Percentiles rank a stretch among this genome's conserved stretches.
Evolutionary conservation across 2,888 invertebrate genomes (phyloP).

Genomic region (Aphrophora alni): DNA sequence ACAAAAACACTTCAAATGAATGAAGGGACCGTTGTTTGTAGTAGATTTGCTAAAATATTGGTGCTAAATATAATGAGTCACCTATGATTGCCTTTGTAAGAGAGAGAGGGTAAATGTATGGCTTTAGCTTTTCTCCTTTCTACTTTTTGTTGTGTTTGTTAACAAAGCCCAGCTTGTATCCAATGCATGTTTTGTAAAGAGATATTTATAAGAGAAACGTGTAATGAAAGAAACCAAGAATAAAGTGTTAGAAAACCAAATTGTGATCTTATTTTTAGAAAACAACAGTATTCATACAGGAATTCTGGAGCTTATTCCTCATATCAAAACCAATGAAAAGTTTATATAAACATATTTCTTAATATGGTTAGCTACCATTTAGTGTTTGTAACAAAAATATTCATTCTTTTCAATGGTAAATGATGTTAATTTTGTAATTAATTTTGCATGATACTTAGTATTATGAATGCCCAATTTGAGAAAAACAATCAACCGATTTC

Average conservation of each 20-base stretch:
- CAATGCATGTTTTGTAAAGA: slow-evolving; percentile 38
- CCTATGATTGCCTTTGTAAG: neutral
- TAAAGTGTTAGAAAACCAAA: neutral
- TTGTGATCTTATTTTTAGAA: neutral
- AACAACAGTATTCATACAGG: too few species aligned
- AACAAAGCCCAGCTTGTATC: slow-evolving; percentile 27
- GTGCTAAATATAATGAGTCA: neutral
- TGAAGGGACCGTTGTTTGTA: neutral
- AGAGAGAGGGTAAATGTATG: neutral
- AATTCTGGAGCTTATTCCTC: too few species aligned
- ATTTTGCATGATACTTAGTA: too few species aligned
- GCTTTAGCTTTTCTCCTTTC: neutral
- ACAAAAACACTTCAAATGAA: too few species aligned
- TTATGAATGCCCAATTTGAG: too few species aligned
- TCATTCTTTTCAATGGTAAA: too few species aligned
- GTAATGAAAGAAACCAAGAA: neutral
- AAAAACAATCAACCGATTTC: too few species aligned
- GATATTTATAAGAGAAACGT: slow-evolving; percentile 30
- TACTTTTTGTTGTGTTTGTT: neutral
- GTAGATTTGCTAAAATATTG: neutral
- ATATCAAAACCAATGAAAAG: too few species aligned
- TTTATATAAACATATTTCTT: too few species aligned
- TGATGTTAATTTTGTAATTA: too few species aligned
- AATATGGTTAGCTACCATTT: too few species aligned
- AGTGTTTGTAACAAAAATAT: too few species aligned